These are phyloP conservation scores for Cyclura pinguis DNA, from an alignment of 2,797 vertebrate species.

Conservation along the genomic window DNA sequence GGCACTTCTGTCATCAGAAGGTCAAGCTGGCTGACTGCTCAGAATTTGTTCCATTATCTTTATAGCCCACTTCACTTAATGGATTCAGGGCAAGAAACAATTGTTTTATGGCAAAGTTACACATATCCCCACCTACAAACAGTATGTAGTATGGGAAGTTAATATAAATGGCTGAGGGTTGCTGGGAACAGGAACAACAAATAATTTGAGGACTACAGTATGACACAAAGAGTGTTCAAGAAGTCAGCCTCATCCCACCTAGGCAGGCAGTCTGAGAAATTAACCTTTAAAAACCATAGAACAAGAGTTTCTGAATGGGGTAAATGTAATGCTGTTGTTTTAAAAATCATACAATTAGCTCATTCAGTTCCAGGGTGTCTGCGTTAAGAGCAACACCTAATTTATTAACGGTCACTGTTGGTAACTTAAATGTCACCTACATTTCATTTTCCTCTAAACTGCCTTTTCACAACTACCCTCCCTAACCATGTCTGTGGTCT, in stretches of 20 bases:
- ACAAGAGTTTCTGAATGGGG: background rate
- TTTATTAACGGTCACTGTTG: background rate
- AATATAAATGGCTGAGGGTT: background rate
- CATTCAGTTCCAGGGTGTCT: no score
- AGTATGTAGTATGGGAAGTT: background rate
- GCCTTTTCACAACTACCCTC: background rate
- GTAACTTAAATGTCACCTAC: background rate
- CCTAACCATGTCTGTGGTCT: background rate
- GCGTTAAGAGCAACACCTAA: background rate
- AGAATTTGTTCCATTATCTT: constrained; percentile 4
- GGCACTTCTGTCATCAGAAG: background rate
- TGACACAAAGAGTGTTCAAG: background rate
- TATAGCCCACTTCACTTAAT: constrained; percentile 11
- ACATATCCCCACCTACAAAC: background rate
- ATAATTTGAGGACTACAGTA: background rate
- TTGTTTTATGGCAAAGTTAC: background rate
- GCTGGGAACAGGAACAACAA: background rate
- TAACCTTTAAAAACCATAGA: background rate
- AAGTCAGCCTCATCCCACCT: background rate
- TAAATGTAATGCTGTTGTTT: background rate
- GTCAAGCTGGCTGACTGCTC: background rate
- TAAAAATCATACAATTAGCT: background rate
- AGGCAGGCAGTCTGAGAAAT: background rate
- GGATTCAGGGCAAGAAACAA: background rate
- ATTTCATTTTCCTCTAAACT: background rate